These are phyloP conservation scores for Drymonia ruficornis DNA, from an alignment of 2,888 invertebrate genomes.

Conservation along the genomic window DNA sequence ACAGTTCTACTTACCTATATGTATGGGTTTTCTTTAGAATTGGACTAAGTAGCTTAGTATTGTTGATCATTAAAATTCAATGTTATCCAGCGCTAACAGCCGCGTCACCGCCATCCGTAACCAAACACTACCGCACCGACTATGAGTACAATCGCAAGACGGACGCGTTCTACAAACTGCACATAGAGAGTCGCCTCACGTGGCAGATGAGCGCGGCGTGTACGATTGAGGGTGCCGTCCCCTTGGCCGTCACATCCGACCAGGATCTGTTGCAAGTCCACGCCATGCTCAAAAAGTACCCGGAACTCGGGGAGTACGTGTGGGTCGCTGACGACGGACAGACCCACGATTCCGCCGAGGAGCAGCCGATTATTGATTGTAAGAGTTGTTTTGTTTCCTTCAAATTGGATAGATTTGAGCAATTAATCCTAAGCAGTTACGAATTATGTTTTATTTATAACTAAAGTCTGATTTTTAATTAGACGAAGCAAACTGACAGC, in stretches of 20 bases:
- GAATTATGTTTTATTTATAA: too few relatives aligned
- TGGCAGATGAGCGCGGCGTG: slow-evolving; percentile 33
- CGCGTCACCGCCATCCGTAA: slow-evolving; percentile 20
- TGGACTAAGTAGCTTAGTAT: too few relatives aligned
- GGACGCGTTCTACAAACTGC: slow-evolving; percentile 67
- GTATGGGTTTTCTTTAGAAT: too few relatives aligned
- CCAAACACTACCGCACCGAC: slow-evolving; percentile 55
- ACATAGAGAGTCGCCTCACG: slow-evolving; percentile 40
- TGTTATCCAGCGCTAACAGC: slow-evolving; percentile 19
- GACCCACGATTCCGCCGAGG: slow-evolving; percentile 54
- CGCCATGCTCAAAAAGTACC: slow-evolving; percentile 59
- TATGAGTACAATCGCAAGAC: slow-evolving; percentile 58
- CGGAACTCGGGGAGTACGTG: slow-evolving; percentile 53
- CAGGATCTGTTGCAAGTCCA: slow-evolving; percentile 55
- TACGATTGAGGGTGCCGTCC: slow-evolving; percentile 49
- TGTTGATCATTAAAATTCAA: too few relatives aligned
- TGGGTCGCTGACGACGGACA: slow-evolving; percentile 54
- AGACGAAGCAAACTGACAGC: too few relatives aligned
- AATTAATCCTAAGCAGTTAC: too few relatives aligned
- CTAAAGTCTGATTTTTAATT: too few relatives aligned
- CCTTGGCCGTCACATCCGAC: slow-evolving; percentile 46
- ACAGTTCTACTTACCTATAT: too few relatives aligned
- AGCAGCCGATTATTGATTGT: slow-evolving; percentile 39
- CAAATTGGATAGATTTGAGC: neutral
- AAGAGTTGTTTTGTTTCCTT: slow-evolving; percentile 13